Percentiles rank a stretch among this genome's conserved stretches.
Conservation (phyloP, 2,797 vertebrate species). For the Onychomys leucogaster region DNA sequence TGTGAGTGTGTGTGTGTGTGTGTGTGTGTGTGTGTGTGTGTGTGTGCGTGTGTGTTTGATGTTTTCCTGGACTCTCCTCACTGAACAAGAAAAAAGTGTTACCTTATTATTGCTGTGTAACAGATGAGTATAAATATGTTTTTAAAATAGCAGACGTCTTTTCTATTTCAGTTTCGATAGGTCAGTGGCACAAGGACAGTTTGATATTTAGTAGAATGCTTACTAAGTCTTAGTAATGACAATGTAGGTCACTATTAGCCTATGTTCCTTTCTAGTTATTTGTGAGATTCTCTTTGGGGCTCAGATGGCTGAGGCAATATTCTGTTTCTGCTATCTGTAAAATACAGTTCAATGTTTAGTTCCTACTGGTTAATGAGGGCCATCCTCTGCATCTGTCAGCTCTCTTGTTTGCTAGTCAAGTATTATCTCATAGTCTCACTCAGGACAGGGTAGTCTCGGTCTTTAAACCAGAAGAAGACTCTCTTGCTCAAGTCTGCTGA, state of each 20-base stretch:
- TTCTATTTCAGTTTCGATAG: background rate
- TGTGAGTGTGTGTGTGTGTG: background rate
- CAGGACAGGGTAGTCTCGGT: background rate
- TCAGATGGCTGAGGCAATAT: background rate
- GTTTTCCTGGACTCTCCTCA: background rate
- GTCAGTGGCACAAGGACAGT: background rate
- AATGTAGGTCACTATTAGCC: background rate
- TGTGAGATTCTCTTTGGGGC: background rate
- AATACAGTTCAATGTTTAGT: background rate
- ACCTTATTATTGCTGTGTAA: background rate
- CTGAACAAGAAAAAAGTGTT: background rate
- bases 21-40: no score
- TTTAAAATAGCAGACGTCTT: background rate
- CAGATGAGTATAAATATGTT: background rate
- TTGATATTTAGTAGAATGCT: background rate
- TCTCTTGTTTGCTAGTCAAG: background rate
- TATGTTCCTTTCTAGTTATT: background rate
- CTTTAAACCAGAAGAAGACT: background rate
- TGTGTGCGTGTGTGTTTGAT: background rate
- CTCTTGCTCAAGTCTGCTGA: background rate
- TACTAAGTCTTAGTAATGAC: background rate
- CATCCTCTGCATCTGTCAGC: background rate
- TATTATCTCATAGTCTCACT: background rate
- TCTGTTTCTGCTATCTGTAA: background rate
- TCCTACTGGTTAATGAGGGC: fast-evolving